Evolutionary conservation across 1,140 invertebrate genomes (phyloP).

Genomic region (Stegodyphus dumicola): DNA sequence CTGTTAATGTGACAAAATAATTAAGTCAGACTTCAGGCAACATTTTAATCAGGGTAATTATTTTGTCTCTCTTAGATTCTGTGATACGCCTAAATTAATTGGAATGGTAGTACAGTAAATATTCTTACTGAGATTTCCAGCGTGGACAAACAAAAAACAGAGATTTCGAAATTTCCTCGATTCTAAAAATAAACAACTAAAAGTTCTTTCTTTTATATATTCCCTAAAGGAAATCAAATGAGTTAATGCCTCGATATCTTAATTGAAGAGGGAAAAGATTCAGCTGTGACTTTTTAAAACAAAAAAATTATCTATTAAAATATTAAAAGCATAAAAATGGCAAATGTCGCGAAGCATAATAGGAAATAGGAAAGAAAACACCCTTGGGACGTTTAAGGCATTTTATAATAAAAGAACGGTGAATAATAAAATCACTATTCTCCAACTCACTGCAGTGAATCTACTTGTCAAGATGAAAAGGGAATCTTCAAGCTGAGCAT

Average conservation of each 20-base stretch:
- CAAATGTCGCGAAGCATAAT: not conserved
- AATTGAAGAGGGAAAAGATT: slow-evolving; percentile 14
- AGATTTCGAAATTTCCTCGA: not conserved
- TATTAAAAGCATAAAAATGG: slow-evolving; percentile 18
- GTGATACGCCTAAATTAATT: too few relatives aligned
- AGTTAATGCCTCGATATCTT: slow-evolving; percentile 6
- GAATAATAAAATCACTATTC: slow-evolving; percentile 9
- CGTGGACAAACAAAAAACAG: too few relatives aligned
- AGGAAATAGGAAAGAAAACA: slow-evolving; percentile 22
- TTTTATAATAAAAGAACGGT: slow-evolving; percentile 7
- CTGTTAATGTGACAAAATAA: too few relatives aligned
- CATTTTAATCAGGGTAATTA: too few relatives aligned
- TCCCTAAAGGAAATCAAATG: slow-evolving; percentile 4
- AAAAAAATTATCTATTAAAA: slow-evolving; percentile 22
- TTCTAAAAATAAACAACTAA: not conserved
- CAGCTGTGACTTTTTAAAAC: not conserved
- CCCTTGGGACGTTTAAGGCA: slow-evolving; percentile 16
- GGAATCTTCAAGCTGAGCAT: not conserved
- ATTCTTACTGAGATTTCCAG: too few relatives aligned
- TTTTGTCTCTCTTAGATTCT: too few relatives aligned
- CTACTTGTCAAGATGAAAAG: not conserved
- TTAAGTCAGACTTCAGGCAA: too few relatives aligned
- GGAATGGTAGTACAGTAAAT: too few relatives aligned
- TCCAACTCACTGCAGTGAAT: not conserved
- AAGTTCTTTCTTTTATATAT: slow-evolving; percentile 6